A percentile compares a stretch with the other conserved stretches of the same genome.
phyloP scores from a whole-genome alignment of 2,113 vertebrate species.

The Thryonomys swinderianus region DNA sequence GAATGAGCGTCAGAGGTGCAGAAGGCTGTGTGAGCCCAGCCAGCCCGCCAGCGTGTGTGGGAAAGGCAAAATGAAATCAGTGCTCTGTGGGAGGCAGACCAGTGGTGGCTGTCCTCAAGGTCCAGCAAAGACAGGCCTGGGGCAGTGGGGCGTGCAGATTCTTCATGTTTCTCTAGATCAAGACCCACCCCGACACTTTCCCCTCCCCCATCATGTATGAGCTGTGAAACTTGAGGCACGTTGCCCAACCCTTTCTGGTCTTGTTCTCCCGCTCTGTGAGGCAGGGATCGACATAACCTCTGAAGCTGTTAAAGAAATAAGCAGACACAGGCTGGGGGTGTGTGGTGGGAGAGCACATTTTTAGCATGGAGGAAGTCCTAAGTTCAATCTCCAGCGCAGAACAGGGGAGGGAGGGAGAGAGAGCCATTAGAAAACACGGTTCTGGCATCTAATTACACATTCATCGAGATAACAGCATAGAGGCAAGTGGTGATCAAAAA shows the following conservation, averaged over 20 bases:
- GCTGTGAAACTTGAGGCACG: background rate
- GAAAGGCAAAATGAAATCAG: background rate
- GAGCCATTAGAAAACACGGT: background rate
- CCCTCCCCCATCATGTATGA: background rate
- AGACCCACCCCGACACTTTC: background rate
- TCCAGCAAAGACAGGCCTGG: background rate
- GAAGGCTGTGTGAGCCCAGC: background rate
- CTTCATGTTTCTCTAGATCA: background rate
- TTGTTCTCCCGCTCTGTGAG: background rate
- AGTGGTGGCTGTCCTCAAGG: background rate
- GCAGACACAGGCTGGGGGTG: background rate
- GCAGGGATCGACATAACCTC: background rate
- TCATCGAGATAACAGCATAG: background rate
- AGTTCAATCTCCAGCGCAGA: background rate
- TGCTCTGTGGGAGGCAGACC: rapidly evolving
- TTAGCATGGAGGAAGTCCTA: background rate
- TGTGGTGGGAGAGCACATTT: background rate
- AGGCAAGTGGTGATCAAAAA: background rate
- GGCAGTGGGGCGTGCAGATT: background rate
- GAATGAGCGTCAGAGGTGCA: background rate
- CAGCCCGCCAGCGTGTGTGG: background rate
- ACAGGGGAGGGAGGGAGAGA: too few relatives aligned
- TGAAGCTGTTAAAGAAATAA: background rate
- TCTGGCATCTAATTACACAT: background rate
- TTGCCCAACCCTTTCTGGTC: background rate